Evolutionary conservation across 92 coral and sea anemone genomes (phyloP).

Genomic region (Siderastrea radians): DNA sequence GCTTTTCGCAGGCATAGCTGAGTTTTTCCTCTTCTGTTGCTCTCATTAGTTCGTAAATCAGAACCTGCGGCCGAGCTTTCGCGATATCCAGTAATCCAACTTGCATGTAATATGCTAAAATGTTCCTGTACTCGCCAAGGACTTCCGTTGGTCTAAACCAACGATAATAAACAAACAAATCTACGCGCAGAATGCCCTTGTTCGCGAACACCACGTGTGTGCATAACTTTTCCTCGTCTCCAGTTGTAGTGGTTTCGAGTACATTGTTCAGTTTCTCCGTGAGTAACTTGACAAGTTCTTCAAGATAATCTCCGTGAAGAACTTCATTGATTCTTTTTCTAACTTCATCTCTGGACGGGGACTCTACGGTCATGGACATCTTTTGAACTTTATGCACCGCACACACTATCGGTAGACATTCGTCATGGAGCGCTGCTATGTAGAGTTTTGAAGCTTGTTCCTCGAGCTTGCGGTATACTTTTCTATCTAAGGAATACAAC

Average conservation of each 20-base stretch:
- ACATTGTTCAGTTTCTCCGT: slow-evolving; percentile 9
- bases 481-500: neutral
- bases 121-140: slow-evolving; percentile 3
- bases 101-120: slow-evolving; percentile 26
- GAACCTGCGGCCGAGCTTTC: slow-evolving; percentile 20
- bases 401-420: slow-evolving; percentile 32
- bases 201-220: slow-evolving; percentile 29
- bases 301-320: slow-evolving; percentile 25
- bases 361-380: neutral
- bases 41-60: slow-evolving; percentile 21
- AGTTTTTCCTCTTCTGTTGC: slow-evolving; percentile 14
- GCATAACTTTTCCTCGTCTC: slow-evolving; percentile 1
- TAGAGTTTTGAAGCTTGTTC: slow-evolving; percentile 20
- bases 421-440: slow-evolving; percentile 13
- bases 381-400: slow-evolving; percentile 8
- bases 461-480: slow-evolving; percentile 2
- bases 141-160: neutral
- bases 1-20: slow-evolving; percentile 8
- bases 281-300: slow-evolving; percentile 8
- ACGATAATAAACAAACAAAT: slow-evolving; percentile 11
- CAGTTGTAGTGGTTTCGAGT: neutral
- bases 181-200: slow-evolving; percentile 18
- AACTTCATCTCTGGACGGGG: neutral
- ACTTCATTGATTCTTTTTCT: neutral
- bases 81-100: slow-evolving; percentile 19